Evolutionary conservation across 2,888 invertebrate species (phyloP).

Genomic region (Chrysomela aeneicollis): DNA sequence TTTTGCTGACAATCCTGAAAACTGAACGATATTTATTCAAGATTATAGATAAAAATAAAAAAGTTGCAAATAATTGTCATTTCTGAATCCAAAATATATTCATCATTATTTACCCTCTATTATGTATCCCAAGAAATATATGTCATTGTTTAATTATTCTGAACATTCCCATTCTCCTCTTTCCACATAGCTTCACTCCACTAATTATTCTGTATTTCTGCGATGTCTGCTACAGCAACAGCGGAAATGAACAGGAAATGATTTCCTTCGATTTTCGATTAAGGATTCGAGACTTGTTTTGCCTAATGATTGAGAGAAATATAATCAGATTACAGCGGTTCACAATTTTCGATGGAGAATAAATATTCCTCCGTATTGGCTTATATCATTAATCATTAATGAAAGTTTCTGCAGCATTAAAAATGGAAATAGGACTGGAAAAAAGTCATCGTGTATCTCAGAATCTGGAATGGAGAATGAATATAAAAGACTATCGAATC

Average conservation of each 20-base stretch:
- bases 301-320: constrained; percentile 35
- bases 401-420: constrained; percentile 2
- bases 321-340: constrained; percentile 31
- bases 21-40: too few species aligned
- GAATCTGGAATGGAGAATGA: background rate
- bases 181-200: background rate
- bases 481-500: background rate
- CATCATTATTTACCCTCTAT: too few species aligned
- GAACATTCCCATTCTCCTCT: background rate
- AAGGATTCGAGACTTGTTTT: constrained; percentile 41
- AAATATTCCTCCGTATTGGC: background rate
- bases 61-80: too few species aligned
- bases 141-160: background rate
- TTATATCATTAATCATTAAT: constrained; percentile 7
- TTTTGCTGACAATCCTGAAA: too few species aligned
- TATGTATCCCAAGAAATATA: background rate
- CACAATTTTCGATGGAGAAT: constrained; percentile 12
- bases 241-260: constrained; percentile 50
- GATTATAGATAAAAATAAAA: too few species aligned
- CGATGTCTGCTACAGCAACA: constrained; percentile 11
- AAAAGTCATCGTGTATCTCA: too few species aligned
- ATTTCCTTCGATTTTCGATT: constrained; percentile 48
- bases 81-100: too few species aligned
- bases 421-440: background rate
- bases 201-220: constrained; percentile 7